These are phyloP conservation scores for Calidris pugnax DNA, from an alignment of 2,113 vertebrate species.

Conservation along the genomic window DNA sequence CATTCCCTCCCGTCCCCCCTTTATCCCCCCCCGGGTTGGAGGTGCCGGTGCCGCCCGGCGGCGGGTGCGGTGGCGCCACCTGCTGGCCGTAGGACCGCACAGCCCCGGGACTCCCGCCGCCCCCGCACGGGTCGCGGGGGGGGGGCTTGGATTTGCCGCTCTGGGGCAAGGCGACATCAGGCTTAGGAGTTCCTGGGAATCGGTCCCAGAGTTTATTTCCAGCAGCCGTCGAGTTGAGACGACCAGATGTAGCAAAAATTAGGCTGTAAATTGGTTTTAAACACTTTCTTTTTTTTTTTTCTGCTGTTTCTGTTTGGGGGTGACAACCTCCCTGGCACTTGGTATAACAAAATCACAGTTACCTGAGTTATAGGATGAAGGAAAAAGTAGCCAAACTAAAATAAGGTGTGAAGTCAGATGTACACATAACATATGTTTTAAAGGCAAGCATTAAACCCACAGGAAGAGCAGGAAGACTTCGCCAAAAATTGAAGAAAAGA, in stretches of 20 bases:
- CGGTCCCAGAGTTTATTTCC: not conserved
- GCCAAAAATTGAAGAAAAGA: not conserved
- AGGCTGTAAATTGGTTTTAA: not conserved
- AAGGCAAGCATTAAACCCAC: not conserved
- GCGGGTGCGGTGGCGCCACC: not conserved
- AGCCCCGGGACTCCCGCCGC: not conserved
- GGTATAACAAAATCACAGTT: not conserved
- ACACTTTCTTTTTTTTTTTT: not conserved
- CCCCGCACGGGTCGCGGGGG: no score
- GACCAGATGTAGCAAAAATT: not conserved
- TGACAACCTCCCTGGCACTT: not conserved
- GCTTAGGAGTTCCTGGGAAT: not conserved
- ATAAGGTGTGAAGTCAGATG: not conserved
- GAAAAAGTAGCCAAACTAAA: not conserved
- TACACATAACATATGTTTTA: rapidly evolving
- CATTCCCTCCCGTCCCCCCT: rapidly evolving
- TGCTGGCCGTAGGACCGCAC: not conserved
- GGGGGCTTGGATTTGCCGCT: not conserved
- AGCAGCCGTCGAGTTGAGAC: not conserved
- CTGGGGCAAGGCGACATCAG: not conserved
- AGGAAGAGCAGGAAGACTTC: not conserved
- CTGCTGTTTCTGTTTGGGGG: not conserved
- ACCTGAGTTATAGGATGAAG: not conserved
- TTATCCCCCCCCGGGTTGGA: not conserved
- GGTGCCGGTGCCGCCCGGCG: no score